Evolutionary conservation across 2,113 vertebrate genomes (phyloP).

Genomic region (Ariopsis seemanni): DNA sequence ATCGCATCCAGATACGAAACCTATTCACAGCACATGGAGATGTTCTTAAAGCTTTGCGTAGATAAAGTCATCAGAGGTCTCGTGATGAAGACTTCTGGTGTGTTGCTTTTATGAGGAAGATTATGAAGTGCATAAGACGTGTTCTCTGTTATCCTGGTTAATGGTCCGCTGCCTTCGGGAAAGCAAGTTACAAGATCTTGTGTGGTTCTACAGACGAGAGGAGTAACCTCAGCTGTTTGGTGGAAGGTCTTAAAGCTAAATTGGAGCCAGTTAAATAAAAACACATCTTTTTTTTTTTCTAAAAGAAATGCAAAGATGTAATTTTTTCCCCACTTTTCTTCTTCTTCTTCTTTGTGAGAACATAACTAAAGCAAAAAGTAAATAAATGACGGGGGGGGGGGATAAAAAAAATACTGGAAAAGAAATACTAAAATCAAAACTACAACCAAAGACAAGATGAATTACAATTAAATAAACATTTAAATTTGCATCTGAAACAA

Average conservation of each 20-base stretch:
- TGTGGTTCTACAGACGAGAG: background rate
- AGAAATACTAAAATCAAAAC: background rate
- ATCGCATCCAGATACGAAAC: slow-evolving; percentile 40
- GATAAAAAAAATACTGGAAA: background rate
- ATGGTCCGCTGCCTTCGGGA: background rate
- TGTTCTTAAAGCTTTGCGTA: slow-evolving; percentile 40
- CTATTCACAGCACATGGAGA: slow-evolving; percentile 52
- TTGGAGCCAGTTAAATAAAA: background rate
- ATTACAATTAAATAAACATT: background rate
- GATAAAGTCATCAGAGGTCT: slow-evolving; percentile 30
- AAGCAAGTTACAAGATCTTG: background rate
- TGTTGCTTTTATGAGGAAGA: background rate
- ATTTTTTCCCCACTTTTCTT: background rate
- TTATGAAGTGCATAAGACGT: background rate
- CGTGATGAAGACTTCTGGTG: background rate
- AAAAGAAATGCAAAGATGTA: background rate
- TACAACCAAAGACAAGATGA: background rate
- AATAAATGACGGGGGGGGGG: background rate
- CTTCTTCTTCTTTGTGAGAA: background rate
- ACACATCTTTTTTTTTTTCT: background rate
- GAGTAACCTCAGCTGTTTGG: background rate
- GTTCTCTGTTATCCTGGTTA: background rate
- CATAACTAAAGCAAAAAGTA: background rate
- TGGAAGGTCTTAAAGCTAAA: too few relatives aligned
- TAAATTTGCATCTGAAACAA: background rate